Evolutionary conservation across 2,888 invertebrate genomes (phyloP).

Genomic region (Beris morrisii): DNA sequence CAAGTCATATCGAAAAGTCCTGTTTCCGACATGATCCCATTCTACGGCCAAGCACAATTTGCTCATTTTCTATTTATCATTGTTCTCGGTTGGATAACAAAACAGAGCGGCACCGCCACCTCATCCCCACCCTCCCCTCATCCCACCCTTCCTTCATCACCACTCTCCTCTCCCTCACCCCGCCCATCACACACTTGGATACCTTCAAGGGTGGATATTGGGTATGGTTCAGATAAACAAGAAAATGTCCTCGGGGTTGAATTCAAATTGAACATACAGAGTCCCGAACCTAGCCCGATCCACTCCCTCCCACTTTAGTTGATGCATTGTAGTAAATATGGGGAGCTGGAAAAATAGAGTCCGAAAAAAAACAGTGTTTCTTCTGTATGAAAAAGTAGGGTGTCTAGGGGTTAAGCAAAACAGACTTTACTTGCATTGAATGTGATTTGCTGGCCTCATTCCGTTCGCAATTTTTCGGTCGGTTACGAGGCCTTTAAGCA

Average conservation of each 20-base stretch:
- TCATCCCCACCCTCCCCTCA: neutral
- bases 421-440: neutral
- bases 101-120: too few species aligned
- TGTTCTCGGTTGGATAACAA: conserved; percentile 11
- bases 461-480: conserved; percentile 13
- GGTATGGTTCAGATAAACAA: neutral
- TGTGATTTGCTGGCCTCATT: neutral
- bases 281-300: neutral
- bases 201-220: too few species aligned
- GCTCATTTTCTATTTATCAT: conserved; percentile 38
- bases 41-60: conserved; percentile 32
- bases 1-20: conserved; percentile 29
- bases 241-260: conserved; percentile 17
- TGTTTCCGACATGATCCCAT: conserved; percentile 23
- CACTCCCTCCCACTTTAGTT: neutral
- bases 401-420: neutral
- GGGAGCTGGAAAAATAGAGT: too few species aligned
- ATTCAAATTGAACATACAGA: conserved; percentile 19
- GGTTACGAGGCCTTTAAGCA: conserved; percentile 6
- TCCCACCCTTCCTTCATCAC: neutral
- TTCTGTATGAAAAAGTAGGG: neutral
- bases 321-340: conserved; percentile 16
- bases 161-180: neutral
- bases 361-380: neutral
- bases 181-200: too few species aligned